A percentile compares a stretch with the other conserved stretches of the same genome.
phyloP scores from a whole-genome alignment of 1,140 invertebrate species.

The Drosophila insularis region DNA sequence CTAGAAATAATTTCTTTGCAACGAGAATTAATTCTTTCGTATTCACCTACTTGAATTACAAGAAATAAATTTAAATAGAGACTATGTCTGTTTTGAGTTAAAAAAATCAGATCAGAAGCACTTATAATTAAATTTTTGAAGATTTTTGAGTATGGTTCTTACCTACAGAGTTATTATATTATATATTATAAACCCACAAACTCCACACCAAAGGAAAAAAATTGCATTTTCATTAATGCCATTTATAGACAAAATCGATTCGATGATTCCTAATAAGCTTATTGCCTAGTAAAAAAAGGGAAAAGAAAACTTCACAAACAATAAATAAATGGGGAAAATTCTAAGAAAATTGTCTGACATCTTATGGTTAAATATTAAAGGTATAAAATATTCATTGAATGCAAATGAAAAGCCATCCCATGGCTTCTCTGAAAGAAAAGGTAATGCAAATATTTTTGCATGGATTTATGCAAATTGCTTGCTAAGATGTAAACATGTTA shows the following conservation, averaged over 20 bases:
- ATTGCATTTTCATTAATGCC: neutral
- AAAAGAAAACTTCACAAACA: neutral
- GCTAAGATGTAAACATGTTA: constrained; percentile 41
- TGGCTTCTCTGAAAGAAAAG: constrained; percentile 20
- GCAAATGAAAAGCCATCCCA: constrained; percentile 51
- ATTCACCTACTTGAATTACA: too few species aligned
- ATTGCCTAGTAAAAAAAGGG: neutral
- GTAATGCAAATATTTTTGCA: constrained; percentile 65
- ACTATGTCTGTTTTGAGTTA: too few species aligned
- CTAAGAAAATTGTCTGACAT: constrained; percentile 17
- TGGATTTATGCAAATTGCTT: constrained; percentile 69
- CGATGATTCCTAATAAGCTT: constrained; percentile 16
- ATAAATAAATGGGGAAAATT: neutral
- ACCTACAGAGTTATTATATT: too few species aligned
- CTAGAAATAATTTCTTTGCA: too few species aligned
- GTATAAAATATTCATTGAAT: constrained; percentile 46
- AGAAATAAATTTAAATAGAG: too few species aligned
- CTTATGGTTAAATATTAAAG: constrained; percentile 35
- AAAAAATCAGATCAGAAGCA: too few species aligned
- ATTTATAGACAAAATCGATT: constrained; percentile 9
- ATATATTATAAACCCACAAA: too few species aligned
- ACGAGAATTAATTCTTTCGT: too few species aligned
- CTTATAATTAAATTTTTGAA: too few species aligned
- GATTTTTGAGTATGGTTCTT: too few species aligned
- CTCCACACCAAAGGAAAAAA: neutral